Conservation (phyloP, 2,113 vertebrate species). For the Corydoras sp. region DNA sequence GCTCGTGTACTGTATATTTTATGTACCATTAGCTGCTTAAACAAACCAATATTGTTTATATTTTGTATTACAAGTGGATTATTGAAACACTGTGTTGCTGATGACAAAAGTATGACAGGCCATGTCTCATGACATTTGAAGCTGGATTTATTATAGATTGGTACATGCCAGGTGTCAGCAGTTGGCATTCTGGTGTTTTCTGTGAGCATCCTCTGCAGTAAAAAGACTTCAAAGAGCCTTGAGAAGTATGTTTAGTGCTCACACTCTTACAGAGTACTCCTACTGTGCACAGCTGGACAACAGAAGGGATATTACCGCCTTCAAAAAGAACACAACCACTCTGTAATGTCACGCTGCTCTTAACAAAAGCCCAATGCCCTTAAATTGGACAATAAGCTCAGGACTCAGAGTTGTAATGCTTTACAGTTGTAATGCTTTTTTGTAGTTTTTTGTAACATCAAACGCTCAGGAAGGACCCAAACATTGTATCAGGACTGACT, state of each 20-base stretch:
- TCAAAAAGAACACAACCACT: conserved; percentile 40
- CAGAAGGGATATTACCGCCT: conserved; percentile 29
- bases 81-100: background rate
- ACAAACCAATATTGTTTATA: too few relatives aligned
- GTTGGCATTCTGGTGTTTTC: conserved; percentile 65
- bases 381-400: background rate
- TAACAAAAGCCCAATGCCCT: background rate
- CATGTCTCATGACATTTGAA: conserved; percentile 59
- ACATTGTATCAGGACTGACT: too few relatives aligned
- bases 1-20: too few relatives aligned
- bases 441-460: too few relatives aligned
- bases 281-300: conserved; percentile 34
- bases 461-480: too few relatives aligned
- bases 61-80: too few relatives aligned
- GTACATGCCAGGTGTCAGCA: conserved; percentile 72
- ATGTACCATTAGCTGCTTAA: too few relatives aligned
- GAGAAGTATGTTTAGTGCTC: conserved; percentile 28
- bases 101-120: conserved; percentile 61
- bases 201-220: conserved; percentile 60
- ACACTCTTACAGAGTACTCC: conserved; percentile 39
- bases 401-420: too few relatives aligned
- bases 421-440: too few relatives aligned
- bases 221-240: conserved; percentile 69
- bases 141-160: conserved; percentile 60
- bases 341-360: conserved; percentile 43